Conservation (phyloP, 2,797 vertebrate species). For the Babyrousa celebensis region DNA sequence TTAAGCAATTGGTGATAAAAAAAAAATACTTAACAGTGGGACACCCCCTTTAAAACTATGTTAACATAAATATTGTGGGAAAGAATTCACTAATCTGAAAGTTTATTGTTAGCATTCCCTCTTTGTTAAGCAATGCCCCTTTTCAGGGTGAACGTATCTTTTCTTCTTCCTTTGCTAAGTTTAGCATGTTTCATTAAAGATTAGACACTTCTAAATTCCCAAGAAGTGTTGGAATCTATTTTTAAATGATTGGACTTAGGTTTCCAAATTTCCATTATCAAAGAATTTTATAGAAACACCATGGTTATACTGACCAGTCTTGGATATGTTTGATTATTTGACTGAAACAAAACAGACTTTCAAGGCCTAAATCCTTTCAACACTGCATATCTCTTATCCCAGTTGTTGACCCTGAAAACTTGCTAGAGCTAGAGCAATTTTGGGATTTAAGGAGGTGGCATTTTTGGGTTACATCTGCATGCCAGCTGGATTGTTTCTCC, state of each 20-base stretch:
- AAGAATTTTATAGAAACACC: slow-evolving; percentile 63
- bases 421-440: not conserved
- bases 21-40: not conserved
- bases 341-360: slow-evolving; percentile 67
- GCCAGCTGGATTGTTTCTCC: slow-evolving; percentile 44
- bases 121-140: not conserved
- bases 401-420: not conserved
- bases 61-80: slow-evolving; percentile 1
- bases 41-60: not conserved
- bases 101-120: not conserved
- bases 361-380: slow-evolving; percentile 62
- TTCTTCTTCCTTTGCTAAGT: slow-evolving; percentile 5
- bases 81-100: slow-evolving; percentile 49
- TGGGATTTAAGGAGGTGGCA: not conserved
- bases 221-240: not conserved
- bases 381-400: not conserved
- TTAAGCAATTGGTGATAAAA: not conserved
- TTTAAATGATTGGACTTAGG: slow-evolving; percentile 41
- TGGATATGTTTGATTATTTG: slow-evolving; percentile 43
- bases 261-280: slow-evolving; percentile 73
- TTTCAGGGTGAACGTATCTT: not conserved
- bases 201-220: slow-evolving; percentile 14
- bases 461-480: slow-evolving; percentile 52
- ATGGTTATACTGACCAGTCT: slow-evolving; percentile 10
- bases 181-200: not conserved